Evolutionary conservation across 2,113 vertebrate genomes (phyloP), one percentile per base, ranked within the genome.

Genomic region (Meleagris gallopavo): DNA sequence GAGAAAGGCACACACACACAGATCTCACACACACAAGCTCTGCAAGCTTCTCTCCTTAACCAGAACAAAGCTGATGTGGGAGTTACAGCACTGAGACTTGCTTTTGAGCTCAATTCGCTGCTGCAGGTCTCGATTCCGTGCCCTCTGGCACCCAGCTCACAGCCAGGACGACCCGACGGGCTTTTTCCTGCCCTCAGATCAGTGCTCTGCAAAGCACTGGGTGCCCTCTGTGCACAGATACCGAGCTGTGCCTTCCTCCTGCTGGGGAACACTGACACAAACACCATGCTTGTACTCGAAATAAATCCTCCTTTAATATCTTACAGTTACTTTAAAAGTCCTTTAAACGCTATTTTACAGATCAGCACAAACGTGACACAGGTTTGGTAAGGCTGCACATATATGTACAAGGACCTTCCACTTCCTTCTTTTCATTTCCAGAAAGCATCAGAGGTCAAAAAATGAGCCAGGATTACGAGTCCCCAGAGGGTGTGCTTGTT

Each of bases 271-370:
- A 50, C 58, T 36, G 6, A 76, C 74, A 40, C 86, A 43, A 82
- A 72, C 2, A 1, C 70, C 32, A n/a, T 13, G 32, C 40, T 66
- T 32, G 40, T 36, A 57, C 41, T 80, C 1, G 89, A 96, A 96
- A 95, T 95, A 91, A 96, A 96, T 80, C 91, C 64, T 67, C 78
- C 69, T 96, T 96, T 97, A 97, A 83, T 97, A 95, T 87, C 89
- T 96, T 91, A 97, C 64, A 94, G 13, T 91, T 61, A 66, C 64
- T 45, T 94, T 65, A 83, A 32, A 95, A 95, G 32, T 88, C 65
- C 85, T 94, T 77, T 67, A 61, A 90, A 93, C 46, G 29, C 40
- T 93, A 93, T 88, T 78, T 94, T 96, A 97, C 94, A 95, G 85
- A 45, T 91, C 61, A 69, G 69, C 60, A 91, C 41, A 64, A 79